Base-by-base conservation (phyloP, 2,113 vertebrate genomes). In the Puffinus mauretanicus region DNA sequence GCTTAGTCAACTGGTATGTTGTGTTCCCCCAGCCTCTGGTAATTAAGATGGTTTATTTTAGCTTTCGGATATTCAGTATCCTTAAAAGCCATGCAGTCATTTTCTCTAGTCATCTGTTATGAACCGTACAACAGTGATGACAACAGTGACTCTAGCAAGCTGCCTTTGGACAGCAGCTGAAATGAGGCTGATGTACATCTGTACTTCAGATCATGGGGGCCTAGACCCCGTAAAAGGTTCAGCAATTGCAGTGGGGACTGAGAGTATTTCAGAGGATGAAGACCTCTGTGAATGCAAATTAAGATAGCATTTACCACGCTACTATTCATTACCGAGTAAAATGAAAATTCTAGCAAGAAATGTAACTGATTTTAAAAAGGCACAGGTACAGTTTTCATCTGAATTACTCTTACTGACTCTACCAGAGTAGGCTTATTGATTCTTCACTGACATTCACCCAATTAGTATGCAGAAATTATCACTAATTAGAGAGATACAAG, bases 401-500 rank as follows among this genome's bases (percentile, higher is more conserved):
- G 67, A 77, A 85, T 82, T 88, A 34, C 16, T 84, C 93, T 77
- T 86, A 26, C 61, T 71, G 34, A 61, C 34, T 76, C 27, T n/a
- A 54, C 13, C 27, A 64, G n/a, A 47, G 24, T 10, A 55, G 16
- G 38, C 20, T 66, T 90, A 46, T 34, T 83, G 34, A 79, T 90
- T 88, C 92, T 75, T 73, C 54, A 24, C 57, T 79, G 64, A 8
- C 83, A 44, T 40, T 78, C 81, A 71, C 46, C 52, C 44, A 96
- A 66, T 72, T 94, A 85, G 30, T 19, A 65, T 75, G 34, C 71
- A 93, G 86, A 80, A 95, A 81, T 86, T 34, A 62, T 32, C 32
- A 25, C 36, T 90, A 86, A 90, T 82, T 82, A 66, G 86, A 93
- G 88, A 94, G 11, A 81, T 61, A 19, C 34, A 91, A 86, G 76